Conservation (phyloP, 1,140 invertebrate species). For the Lepidostoma basale region DNA sequence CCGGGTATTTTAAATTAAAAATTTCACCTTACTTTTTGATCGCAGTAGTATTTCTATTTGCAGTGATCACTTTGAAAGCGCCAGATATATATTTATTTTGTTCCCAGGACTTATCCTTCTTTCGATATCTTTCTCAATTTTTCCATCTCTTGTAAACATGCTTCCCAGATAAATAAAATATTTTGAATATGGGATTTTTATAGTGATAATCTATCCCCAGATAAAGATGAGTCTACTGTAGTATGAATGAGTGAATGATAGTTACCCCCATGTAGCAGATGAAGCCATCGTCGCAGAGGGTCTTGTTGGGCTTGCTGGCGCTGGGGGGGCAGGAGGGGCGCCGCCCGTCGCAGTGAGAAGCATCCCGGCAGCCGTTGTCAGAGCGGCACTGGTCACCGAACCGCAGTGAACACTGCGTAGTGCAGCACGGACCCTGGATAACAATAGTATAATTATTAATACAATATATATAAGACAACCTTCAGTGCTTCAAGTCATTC, state of each 20-base stretch:
- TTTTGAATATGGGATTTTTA: too few relatives aligned
- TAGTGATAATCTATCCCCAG: too few relatives aligned
- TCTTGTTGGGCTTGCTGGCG: constrained; percentile 91
- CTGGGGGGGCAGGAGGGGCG: constrained; percentile 88
- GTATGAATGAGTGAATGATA: background rate
- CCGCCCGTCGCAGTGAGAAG: constrained; percentile 87
- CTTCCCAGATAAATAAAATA: constrained; percentile 12
- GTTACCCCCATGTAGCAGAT: constrained; percentile 94
- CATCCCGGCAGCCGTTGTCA: constrained; percentile 90
- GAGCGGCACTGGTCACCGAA: constrained; percentile 89
- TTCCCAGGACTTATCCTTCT: too few relatives aligned
- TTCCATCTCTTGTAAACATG: too few relatives aligned
- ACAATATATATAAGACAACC: background rate
- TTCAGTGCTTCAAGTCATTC: too few relatives aligned
- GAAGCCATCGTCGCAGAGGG: constrained; percentile 90
- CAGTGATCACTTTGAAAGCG: too few relatives aligned
- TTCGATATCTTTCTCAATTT: too few relatives aligned
- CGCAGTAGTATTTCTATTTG: too few relatives aligned
- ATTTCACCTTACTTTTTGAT: too few relatives aligned
- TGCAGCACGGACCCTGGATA: constrained; percentile 93
- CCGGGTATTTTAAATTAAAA: too few relatives aligned
- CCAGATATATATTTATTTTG: too few relatives aligned
- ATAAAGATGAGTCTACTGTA: too few relatives aligned
- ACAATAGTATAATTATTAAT: background rate
- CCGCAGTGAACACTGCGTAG: constrained; percentile 82